Evolutionary conservation across 1,140 invertebrate species (phyloP).

Genomic region (Centruroides sculpturatus): DNA sequence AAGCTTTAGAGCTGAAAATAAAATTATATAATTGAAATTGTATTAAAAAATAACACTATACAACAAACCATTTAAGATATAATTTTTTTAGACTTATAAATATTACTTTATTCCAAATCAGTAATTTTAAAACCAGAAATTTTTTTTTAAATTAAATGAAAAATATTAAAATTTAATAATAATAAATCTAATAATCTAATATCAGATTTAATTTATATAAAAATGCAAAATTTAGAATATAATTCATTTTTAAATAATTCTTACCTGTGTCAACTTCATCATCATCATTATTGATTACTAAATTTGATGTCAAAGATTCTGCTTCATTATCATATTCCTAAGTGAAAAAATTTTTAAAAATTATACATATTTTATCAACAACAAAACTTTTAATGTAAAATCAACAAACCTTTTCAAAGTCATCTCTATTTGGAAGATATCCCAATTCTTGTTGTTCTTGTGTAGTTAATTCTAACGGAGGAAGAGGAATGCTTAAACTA

Average conservation of each 20-base stretch:
- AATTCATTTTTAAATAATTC: background rate
- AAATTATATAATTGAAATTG: no score
- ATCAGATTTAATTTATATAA: no score
- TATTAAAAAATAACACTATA: no score
- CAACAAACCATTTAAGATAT: no score
- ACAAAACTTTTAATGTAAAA: constrained; percentile 14
- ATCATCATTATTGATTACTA: constrained; percentile 62
- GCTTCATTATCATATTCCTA: constrained; percentile 83
- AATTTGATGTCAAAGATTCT: constrained; percentile 67
- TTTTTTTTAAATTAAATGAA: no score
- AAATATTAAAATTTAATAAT: no score
- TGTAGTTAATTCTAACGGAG: constrained; percentile 56
- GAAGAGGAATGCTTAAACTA: constrained; percentile 48
- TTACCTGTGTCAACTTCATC: constrained; percentile 69
- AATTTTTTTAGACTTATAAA: no score
- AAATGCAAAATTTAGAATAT: no score
- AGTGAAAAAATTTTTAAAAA: constrained; percentile 14
- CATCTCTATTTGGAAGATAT: constrained; percentile 87
- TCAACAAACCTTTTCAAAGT: constrained; percentile 66
- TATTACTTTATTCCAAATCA: no score
- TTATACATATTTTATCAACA: no score
- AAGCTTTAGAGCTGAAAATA: constrained; percentile 44
- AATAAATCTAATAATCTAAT: no score
- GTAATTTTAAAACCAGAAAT: no score
- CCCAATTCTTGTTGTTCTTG: constrained; percentile 69